Evolutionary conservation across 2,113 vertebrate genomes (phyloP).

Genomic region (Scomber scombrus): DNA sequence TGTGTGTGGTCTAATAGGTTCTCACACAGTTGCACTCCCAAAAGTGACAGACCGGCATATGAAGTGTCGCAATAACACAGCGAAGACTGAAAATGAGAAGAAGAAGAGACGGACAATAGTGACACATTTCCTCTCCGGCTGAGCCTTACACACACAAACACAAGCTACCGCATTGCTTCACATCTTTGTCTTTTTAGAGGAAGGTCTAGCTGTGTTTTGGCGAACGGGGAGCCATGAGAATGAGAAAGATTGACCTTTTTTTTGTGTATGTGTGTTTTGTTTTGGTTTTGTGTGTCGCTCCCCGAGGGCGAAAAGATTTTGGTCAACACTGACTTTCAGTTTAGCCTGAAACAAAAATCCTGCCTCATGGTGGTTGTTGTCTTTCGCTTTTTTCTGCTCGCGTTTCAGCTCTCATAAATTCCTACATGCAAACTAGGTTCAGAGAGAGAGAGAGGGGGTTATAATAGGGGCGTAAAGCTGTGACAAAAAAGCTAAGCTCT

Average conservation of each 20-base stretch:
- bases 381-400: not conserved
- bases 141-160: not conserved
- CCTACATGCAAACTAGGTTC: not conserved
- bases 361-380: not conserved
- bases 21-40: conserved; percentile 1
- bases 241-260: not conserved
- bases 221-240: not conserved
- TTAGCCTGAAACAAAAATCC: conserved; percentile 21
- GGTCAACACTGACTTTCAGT: conserved; percentile 2
- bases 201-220: conserved; percentile 1
- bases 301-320: not conserved
- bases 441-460: not conserved
- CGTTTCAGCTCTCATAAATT: not conserved
- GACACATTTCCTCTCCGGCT: conserved; percentile 1
- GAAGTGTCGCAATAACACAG: conserved; percentile 17
- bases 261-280: not conserved
- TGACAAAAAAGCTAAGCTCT: not conserved
- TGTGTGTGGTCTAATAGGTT: conserved; percentile 40
- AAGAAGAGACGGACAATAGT: conserved; percentile 2
- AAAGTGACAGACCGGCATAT: not conserved
- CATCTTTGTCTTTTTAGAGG: conserved; percentile 6
- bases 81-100: not conserved
- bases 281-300: no score
- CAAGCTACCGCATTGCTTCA: not conserved
- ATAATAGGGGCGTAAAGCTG: not conserved